Base-by-base conservation (phyloP, 2,888 invertebrate genomes). In the Pollenia angustigena region DNA sequence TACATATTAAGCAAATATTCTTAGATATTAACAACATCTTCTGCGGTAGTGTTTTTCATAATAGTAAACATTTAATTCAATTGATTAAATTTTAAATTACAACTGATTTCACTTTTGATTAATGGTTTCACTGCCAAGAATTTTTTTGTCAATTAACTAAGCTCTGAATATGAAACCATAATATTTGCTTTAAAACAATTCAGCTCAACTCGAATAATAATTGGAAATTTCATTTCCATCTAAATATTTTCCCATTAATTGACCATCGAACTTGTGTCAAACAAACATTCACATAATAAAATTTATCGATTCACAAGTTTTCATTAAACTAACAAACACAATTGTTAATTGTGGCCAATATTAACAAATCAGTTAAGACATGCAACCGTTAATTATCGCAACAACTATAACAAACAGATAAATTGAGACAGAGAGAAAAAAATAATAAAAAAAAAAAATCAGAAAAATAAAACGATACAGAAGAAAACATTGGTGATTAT, bases 361-460 rank as follows among this genome's bases (percentile, higher is more conserved):
- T 86, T 86, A 86, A 83, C 83, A 83, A 86, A 86, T 83, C 86
- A 83, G 86, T 85, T 85, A 82, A 86, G 79, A 86, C 86, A 80
- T 75, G 82, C 60, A 86, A 86, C 79, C 83, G 78, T 75, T 85
- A 74, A 86, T 85, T 81, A 81, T 85, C 62, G 32, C 66, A 84
- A 72, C 84, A 74, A 85, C 84, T 79, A 80, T 60, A 84, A 74
- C 84, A 85, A 85, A 80, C 84, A 85, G 60, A 82, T 84, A 74
- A 72, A 66, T 71, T 76, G n/a, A n/a, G 54, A 16, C 12, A 78
- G 14, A 42, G 6, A 50, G 23, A 52, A n/a, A 23, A 1, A 42
- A 44, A 11, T 8, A 44, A 23, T 46, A 52, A 46, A 50, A 14
- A 14, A 14, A 14, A 46, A 16, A 23, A 48, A 32, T 32, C 32